phyloP scores from a whole-genome alignment of 2,888 invertebrate species.

The Stenoptilia bipunctidactyla region DNA sequence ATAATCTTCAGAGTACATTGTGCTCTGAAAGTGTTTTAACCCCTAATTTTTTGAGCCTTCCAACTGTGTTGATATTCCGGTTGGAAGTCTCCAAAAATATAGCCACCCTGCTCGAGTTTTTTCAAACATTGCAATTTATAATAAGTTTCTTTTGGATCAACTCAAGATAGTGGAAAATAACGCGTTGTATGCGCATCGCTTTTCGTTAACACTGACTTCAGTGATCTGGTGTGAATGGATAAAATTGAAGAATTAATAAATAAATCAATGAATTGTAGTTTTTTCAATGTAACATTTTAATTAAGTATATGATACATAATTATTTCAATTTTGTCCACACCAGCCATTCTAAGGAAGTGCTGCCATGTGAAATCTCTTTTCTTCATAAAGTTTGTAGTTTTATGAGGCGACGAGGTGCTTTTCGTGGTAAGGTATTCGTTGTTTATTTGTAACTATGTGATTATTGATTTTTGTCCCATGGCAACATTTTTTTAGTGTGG shows the following conservation, averaged over 20 bases:
- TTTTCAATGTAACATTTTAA: neutral
- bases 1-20: slow-evolving; percentile 49
- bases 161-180: slow-evolving; percentile 22
- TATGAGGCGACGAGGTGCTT: neutral
- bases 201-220: slow-evolving; percentile 63
- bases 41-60: slow-evolving; percentile 16
- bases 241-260: slow-evolving; percentile 1
- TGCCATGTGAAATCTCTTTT: slow-evolving; percentile 7
- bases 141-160: slow-evolving; percentile 9
- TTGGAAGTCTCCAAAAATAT: neutral
- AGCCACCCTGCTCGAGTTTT: neutral
- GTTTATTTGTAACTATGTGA: too few relatives aligned
- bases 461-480: too few relatives aligned
- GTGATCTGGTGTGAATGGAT: slow-evolving; percentile 33
- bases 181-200: slow-evolving; percentile 67
- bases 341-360: neutral
- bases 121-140: slow-evolving; percentile 1
- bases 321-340: neutral
- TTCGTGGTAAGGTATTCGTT: too few relatives aligned
- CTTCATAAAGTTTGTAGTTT: neutral
- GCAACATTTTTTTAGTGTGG: neutral
- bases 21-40: slow-evolving; percentile 42
- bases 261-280: too few relatives aligned
- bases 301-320: neutral
- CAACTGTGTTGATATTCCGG: too few relatives aligned